Percentiles rank a stretch among this genome's conserved stretches.
Evolutionary conservation across 2,113 vertebrate genomes (phyloP).

Genomic region (Camelus bactrianus): DNA sequence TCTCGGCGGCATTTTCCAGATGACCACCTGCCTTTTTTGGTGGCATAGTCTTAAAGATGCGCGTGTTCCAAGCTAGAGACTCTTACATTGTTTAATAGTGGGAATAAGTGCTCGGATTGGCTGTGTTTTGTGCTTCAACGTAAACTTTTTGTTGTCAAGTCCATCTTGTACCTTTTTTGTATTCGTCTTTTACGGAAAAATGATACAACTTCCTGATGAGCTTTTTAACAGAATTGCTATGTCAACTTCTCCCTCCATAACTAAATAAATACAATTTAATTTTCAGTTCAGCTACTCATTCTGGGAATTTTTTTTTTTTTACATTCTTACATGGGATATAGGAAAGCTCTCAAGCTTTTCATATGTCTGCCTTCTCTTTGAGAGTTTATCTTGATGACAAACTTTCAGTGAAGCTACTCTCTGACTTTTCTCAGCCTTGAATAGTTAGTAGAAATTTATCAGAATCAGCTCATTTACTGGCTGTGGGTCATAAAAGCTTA

Average conservation of each 20-base stretch:
- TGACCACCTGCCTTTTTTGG: neutral
- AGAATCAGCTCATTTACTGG: conserved; percentile 61
- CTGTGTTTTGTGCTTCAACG: neutral
- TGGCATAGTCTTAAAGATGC: neutral
- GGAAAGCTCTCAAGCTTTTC: neutral
- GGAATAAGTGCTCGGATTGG: neutral
- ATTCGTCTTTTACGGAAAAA: neutral
- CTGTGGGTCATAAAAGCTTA: neutral
- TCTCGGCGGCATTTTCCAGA: neutral
- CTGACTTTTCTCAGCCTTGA: conserved; percentile 64
- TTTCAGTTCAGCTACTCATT: neutral
- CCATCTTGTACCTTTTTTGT: neutral
- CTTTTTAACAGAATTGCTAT: neutral
- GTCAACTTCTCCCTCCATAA: neutral
- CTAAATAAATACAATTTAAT: conserved; percentile 13
- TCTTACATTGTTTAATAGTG: neutral
- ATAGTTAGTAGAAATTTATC: conserved; percentile 62
- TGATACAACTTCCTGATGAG: neutral
- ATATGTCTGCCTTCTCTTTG: neutral
- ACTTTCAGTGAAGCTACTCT: conserved; percentile 56
- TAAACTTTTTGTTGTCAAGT: neutral
- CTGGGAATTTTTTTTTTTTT: conserved; percentile 43
- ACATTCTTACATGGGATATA: neutral
- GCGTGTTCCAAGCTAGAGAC: neutral
- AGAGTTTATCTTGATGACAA: conserved; percentile 64